Conservation (phyloP, 2,888 invertebrate species). For the Sesamia inferens region DNA sequence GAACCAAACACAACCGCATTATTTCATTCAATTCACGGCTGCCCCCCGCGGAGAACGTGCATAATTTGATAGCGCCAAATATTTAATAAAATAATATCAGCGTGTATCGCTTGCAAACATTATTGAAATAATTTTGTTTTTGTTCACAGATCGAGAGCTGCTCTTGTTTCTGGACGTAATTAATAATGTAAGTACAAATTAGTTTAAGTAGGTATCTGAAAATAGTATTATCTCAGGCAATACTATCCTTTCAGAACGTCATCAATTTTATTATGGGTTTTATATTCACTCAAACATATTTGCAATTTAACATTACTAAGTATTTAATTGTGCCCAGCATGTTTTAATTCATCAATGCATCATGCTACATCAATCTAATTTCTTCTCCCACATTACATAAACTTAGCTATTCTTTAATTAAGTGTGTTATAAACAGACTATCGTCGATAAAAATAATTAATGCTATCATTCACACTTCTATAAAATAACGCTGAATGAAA, state of each 20-base stretch:
- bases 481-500: conserved; percentile 22
- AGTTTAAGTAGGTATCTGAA: conserved; percentile 5
- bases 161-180: conserved; percentile 31
- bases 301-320: neutral
- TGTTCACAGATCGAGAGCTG: conserved; percentile 54
- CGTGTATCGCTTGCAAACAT: conserved; percentile 18
- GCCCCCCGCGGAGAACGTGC: conserved; percentile 40
- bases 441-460: conserved; percentile 30
- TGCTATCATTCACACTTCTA: conserved; percentile 27
- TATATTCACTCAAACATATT: neutral
- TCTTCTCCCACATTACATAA: conserved; percentile 12
- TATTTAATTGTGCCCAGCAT: neutral
- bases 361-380: conserved; percentile 1
- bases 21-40: conserved; percentile 49
- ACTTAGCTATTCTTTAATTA: conserved; percentile 14
- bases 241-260: neutral
- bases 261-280: conserved; percentile 5
- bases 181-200: conserved; percentile 55
- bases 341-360: neutral
- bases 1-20: conserved; percentile 45
- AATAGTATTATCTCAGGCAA: conserved; percentile 9
- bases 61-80: conserved; percentile 58
- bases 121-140: conserved; percentile 42
- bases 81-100: conserved; percentile 57
- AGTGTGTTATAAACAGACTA: conserved; percentile 5